Evolutionary conservation across 2,888 invertebrate species (phyloP).

Genomic region (Eilema depressum): DNA sequence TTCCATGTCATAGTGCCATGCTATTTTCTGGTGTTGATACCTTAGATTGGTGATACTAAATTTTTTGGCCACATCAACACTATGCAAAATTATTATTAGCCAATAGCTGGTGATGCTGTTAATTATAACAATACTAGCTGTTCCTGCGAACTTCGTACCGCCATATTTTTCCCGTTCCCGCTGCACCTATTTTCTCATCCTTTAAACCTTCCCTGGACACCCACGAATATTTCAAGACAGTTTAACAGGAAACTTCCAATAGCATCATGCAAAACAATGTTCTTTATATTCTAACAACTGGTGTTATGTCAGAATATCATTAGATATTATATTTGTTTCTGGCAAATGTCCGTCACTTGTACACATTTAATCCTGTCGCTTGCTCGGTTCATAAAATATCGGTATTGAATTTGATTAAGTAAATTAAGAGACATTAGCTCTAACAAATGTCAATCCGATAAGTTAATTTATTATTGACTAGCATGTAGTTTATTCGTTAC

Average conservation of each 20-base stretch:
- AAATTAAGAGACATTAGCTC: not conserved
- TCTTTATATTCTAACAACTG: not conserved
- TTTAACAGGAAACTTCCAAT: not conserved
- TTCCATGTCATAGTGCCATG: not conserved
- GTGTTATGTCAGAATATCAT: not conserved
- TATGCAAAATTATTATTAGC: too few relatives aligned
- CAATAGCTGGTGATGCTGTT: too few relatives aligned
- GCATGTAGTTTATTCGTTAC: not conserved
- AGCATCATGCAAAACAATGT: not conserved
- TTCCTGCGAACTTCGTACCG: too few relatives aligned
- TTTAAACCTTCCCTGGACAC: too few relatives aligned
- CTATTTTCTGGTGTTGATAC: too few relatives aligned
- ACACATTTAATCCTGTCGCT: not conserved
- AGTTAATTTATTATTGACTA: not conserved
- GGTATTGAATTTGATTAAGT: not conserved
- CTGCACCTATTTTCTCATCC: too few relatives aligned
- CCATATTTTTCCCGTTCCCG: too few relatives aligned
- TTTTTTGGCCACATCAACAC: too few relatives aligned
- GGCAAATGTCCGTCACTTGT: not conserved
- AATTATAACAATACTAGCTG: too few relatives aligned
- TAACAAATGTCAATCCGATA: not conserved
- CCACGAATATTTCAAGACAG: too few relatives aligned
- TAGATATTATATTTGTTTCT: not conserved
- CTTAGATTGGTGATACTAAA: too few relatives aligned
- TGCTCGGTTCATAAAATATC: not conserved